phyloP scores from a whole-genome alignment of 2,113 vertebrate species.

The Embiotoca jacksoni region DNA sequence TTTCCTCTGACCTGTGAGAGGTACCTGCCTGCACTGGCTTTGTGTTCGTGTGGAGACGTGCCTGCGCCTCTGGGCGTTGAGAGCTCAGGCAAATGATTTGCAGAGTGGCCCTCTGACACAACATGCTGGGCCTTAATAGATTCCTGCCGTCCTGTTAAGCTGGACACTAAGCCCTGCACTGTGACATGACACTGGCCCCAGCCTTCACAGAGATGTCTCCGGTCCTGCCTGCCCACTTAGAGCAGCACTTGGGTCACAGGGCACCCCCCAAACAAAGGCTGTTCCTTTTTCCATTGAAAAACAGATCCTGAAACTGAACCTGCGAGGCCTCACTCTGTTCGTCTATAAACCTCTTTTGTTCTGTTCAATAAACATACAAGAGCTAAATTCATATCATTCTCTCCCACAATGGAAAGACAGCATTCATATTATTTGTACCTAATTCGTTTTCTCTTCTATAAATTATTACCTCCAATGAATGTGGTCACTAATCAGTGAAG shows the following conservation, averaged over 20 bases:
- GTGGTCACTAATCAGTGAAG: background rate
- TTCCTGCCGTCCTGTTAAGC: constrained; percentile 71
- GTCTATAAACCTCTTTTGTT: constrained; percentile 17
- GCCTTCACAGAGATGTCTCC: constrained; percentile 38
- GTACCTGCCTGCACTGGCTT: constrained; percentile 68
- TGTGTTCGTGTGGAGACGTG: constrained; percentile 72
- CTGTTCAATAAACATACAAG: constrained; percentile 41
- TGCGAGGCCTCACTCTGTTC: background rate
- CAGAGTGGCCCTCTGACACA: constrained; percentile 71
- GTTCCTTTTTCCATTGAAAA: constrained; percentile 17
- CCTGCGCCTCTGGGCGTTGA: constrained; percentile 57
- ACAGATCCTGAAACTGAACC: constrained; percentile 26
- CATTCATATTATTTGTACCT: background rate
- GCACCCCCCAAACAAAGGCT: constrained; percentile 22
- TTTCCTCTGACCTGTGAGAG: constrained; percentile 65
- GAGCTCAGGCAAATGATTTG: constrained; percentile 69
- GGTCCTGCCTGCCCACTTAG: constrained; percentile 38
- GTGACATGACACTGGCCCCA: constrained; percentile 59
- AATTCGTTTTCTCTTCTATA: no score
- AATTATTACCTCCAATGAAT: background rate
- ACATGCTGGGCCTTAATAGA: constrained; percentile 69
- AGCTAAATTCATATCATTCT: background rate
- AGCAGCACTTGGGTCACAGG: constrained; percentile 47
- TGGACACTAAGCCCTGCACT: constrained; percentile 55
- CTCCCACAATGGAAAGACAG: background rate